Conservation (phyloP, 2,113 vertebrate species). For the Sander lucioperca region DNA sequence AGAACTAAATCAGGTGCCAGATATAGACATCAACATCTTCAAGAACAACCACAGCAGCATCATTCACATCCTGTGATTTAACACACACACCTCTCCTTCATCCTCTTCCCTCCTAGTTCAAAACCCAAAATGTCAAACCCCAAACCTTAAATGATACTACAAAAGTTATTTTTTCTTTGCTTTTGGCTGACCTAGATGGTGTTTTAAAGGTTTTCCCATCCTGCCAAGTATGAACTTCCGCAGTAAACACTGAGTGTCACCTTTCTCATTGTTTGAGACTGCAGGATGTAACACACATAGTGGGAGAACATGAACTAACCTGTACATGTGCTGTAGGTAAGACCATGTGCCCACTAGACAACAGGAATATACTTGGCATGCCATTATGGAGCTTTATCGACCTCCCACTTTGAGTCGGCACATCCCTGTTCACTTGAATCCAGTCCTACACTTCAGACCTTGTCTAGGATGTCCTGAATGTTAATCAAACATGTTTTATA, state of each 20-base stretch:
- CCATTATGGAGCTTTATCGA: not conserved
- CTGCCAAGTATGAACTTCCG: constrained; percentile 25
- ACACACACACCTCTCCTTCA: not conserved
- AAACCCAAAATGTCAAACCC: not conserved
- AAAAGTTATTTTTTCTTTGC: not conserved
- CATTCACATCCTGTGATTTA: not conserved
- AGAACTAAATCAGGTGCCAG: not conserved
- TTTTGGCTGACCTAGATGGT: not conserved
- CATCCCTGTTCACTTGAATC: not conserved
- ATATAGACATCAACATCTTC: not conserved
- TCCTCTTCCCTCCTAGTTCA: not conserved
- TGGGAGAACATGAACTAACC: not conserved
- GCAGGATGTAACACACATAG: constrained; percentile 26
- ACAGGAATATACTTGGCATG: not conserved
- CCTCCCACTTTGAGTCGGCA: constrained; percentile 24
- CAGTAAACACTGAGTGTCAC: constrained; percentile 34
- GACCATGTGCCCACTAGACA: not conserved
- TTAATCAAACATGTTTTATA: not conserved
- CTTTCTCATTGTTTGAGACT: constrained; percentile 28
- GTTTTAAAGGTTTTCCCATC: constrained; percentile 13
- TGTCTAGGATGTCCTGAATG: not conserved
- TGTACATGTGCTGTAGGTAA: constrained; percentile 45
- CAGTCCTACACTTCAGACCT: not conserved
- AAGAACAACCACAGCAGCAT: too few relatives aligned
- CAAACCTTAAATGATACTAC: constrained; percentile 3